Percentiles rank a stretch among this genome's conserved stretches.
phyloP scores from a whole-genome alignment of 2,797 vertebrate genomes.

The Lemur catta region DNA sequence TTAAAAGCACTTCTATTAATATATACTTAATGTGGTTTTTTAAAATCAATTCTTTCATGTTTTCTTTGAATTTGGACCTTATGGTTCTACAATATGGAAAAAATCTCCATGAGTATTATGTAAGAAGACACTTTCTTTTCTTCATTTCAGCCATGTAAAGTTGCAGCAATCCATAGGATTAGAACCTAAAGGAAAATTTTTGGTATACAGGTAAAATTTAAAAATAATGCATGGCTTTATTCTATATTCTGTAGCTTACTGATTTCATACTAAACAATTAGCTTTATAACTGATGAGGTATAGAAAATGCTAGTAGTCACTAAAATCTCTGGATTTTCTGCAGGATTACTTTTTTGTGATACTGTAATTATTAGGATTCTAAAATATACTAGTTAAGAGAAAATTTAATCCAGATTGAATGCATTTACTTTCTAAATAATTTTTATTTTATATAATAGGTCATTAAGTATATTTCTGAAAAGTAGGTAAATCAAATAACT shows the following conservation, averaged over 20 bases:
- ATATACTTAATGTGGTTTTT: not conserved
- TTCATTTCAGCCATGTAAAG: slow-evolving; percentile 30
- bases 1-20: not conserved
- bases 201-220: slow-evolving; percentile 38
- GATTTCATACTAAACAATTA: slow-evolving; percentile 38
- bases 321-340: slow-evolving; percentile 23
- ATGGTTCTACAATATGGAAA: not conserved
- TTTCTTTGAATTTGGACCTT: slow-evolving; percentile 12
- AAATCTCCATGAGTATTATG: not conserved
- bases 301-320: slow-evolving; percentile 1
- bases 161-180: slow-evolving; percentile 41
- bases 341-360: not conserved
- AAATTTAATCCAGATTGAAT: not conserved
- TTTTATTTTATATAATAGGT: not conserved
- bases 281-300: slow-evolving; percentile 14
- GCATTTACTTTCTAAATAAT: not conserved
- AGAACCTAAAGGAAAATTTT: slow-evolving; percentile 38
- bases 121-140: not conserved
- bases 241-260: slow-evolving; percentile 9
- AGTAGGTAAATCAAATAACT: not conserved
- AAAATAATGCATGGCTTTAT: slow-evolving; percentile 25
- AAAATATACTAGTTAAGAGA: not conserved
- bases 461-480: not conserved
- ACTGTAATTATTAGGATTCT: slow-evolving; percentile 32
- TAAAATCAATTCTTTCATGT: not conserved